Evolutionary conservation across 2,113 vertebrate species (phyloP).

Genomic region (Notechis scutatus): DNA sequence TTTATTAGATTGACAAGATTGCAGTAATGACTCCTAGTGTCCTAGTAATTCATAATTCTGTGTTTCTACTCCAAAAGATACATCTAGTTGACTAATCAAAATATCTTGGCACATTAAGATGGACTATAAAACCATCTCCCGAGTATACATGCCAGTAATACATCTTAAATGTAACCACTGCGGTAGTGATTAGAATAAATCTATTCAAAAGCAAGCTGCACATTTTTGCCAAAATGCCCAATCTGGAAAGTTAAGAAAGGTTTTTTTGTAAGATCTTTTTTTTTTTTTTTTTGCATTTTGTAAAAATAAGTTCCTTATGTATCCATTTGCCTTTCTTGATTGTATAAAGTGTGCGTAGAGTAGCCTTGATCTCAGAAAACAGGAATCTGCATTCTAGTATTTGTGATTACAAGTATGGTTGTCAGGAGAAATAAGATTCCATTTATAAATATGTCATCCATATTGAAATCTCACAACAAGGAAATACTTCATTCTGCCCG

Average conservation of each 20-base stretch:
- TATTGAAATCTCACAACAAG: neutral
- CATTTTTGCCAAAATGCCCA: neutral
- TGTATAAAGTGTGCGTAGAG: neutral
- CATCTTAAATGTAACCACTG: conserved; percentile 22
- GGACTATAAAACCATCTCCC: conserved; percentile 8
- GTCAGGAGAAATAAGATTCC: neutral
- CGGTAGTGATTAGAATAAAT: neutral
- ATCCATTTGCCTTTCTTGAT: neutral
- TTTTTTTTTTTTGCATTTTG: neutral
- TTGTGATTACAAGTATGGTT: neutral
- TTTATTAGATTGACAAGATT: conserved; percentile 39
- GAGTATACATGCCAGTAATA: conserved; percentile 32
- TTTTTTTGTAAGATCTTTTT: neutral
- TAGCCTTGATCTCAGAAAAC: neutral
- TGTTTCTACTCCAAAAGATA: conserved; percentile 52
- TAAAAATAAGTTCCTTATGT: neutral
- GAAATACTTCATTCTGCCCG: neutral
- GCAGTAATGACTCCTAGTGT: conserved; percentile 41
- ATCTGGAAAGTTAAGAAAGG: neutral
- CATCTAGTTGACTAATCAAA: conserved; percentile 48
- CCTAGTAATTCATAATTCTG: conserved; percentile 58
- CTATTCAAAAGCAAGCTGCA: neutral
- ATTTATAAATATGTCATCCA: neutral
- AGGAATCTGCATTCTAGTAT: neutral
- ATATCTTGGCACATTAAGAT: conserved; percentile 32